Evolutionary conservation across 2,113 vertebrate species (phyloP).

Genomic region (Carlito syrichta): DNA sequence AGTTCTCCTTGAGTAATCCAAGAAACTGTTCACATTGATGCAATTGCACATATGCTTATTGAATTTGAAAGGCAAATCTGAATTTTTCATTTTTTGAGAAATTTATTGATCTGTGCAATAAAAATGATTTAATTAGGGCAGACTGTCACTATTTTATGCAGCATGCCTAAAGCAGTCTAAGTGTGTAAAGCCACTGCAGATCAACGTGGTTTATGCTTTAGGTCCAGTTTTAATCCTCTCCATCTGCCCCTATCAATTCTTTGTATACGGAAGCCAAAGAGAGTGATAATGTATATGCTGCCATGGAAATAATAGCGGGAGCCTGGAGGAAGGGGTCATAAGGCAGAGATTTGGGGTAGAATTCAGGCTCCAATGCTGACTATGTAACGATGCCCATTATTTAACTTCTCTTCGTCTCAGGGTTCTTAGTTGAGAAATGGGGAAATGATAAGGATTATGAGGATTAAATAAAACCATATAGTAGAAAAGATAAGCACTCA

Average conservation of each 20-base stretch:
- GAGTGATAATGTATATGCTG: rapidly evolving
- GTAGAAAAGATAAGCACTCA: not conserved
- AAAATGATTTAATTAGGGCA: not conserved
- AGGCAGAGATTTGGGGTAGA: not conserved
- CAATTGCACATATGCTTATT: rapidly evolving
- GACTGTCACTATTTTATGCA: not conserved
- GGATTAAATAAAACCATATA: not conserved
- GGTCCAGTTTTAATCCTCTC: not conserved
- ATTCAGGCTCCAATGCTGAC: not conserved
- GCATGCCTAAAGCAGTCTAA: not conserved
- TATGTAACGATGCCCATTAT: not conserved
- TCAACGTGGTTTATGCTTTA: not conserved
- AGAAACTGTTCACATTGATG: not conserved
- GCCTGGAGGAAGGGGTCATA: not conserved
- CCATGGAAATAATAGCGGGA: not conserved
- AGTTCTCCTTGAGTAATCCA: not conserved
- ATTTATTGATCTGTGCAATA: not conserved
- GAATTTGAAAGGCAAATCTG: not conserved
- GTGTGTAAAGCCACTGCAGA: rapidly evolving
- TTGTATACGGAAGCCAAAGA: not conserved
- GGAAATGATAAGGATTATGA: not conserved
- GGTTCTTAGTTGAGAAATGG: not conserved
- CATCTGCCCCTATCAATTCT: not conserved
- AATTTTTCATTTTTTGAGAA: not conserved
- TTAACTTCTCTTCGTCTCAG: not conserved